These are phyloP conservation scores for Cygnus atratus DNA, from an alignment of 2,113 vertebrate species.

Conservation along the genomic window DNA sequence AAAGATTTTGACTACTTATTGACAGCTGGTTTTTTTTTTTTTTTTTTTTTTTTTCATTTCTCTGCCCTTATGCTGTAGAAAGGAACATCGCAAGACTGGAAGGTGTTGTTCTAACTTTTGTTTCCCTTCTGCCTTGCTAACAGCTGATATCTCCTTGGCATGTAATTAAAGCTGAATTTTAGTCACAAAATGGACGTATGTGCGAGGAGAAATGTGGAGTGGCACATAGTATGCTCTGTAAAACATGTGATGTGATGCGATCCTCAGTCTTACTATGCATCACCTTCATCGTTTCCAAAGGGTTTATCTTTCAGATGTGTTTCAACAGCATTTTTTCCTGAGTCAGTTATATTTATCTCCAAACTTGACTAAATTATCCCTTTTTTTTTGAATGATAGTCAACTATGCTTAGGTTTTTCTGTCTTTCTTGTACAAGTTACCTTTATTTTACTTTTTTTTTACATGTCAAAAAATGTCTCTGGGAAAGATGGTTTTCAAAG, in stretches of 20 bases:
- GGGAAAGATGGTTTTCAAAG: neutral
- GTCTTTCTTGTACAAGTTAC: neutral
- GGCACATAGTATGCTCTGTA: neutral
- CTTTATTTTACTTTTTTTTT: neutral
- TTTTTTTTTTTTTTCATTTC: neutral
- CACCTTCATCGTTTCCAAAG: neutral
- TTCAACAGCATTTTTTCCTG: neutral
- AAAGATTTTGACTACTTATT: neutral
- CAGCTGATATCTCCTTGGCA: neutral
- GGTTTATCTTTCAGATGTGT: neutral
- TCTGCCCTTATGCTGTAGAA: neutral
- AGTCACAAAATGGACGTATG: neutral
- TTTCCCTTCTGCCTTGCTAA: neutral
- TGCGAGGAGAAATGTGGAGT: neutral
- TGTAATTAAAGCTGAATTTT: neutral
- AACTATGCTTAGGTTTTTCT: neutral
- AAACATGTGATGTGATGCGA: neutral
- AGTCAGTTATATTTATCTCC: neutral
- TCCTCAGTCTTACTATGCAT: neutral
- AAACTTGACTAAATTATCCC: neutral
- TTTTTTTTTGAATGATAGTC: neutral
- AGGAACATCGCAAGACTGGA: neutral
- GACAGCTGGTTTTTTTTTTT: neutral
- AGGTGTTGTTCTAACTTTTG: neutral
- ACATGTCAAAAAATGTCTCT: neutral